phyloP scores from a whole-genome alignment of 2,797 vertebrate species.

The Threskiornis aethiopicus region DNA sequence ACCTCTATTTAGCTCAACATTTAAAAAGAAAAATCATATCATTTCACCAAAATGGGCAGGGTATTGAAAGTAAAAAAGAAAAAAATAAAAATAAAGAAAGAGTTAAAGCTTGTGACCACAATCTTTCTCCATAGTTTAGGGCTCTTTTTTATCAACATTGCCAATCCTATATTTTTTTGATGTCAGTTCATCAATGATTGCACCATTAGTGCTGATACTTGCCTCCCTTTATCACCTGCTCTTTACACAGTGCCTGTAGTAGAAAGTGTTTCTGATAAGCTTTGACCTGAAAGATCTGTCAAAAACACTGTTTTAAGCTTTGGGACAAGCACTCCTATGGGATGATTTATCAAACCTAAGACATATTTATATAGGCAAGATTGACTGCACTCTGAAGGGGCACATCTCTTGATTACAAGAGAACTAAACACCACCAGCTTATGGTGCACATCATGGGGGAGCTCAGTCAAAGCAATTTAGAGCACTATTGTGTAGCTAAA shows the following conservation, averaged over 20 bases:
- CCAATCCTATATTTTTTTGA: neutral
- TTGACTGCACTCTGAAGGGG: neutral
- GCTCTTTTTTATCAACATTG: neutral
- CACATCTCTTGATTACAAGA: neutral
- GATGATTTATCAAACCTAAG: neutral
- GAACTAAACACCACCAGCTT: neutral
- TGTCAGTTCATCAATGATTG: neutral
- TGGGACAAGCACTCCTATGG: neutral
- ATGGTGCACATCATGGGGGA: neutral
- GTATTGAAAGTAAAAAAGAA: neutral
- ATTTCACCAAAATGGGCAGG: neutral
- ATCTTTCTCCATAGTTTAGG: neutral
- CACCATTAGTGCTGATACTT: neutral
- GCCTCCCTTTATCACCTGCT: neutral
- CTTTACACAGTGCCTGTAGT: accelerated
- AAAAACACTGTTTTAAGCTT: neutral
- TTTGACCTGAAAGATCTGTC: neutral
- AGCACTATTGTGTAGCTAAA: neutral
- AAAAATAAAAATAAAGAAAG: no score
- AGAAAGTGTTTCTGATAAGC: neutral
- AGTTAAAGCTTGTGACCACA: neutral
- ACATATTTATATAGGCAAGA: neutral
- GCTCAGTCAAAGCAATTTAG: neutral
- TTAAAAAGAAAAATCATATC: neutral
- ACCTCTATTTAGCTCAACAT: neutral